Evolutionary conservation across 2,113 vertebrate species (phyloP), one percentile per base, ranked within the genome.

Genomic region (Paralichthys olivaceus): DNA sequence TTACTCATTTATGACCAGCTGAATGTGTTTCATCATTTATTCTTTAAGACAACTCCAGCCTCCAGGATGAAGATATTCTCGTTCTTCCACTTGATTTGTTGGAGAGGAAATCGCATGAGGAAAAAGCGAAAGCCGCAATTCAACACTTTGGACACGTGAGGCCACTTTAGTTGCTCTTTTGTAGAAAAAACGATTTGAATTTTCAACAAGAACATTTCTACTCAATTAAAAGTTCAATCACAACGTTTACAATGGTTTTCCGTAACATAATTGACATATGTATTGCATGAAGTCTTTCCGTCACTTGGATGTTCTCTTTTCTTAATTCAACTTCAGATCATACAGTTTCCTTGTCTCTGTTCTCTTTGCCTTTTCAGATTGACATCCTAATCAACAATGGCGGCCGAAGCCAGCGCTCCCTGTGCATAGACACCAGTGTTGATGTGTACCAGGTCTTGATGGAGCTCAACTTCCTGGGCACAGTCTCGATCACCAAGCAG

Each of bases 381-480:
- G 97, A 99, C 43, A 74, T 99, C 81, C 89, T 99, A 76, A 89
- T 99, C 47, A 99, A 99, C 93, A 99, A 98, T 0, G 94, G 95
- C 0, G 98, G 97, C 23, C 95, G 95, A 25, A 95, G 93, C 32
- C 98, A 99, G 19, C 96, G 96, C 71, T 97, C 97, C 4, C 69
- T 98, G 83, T 96, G 87, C 23, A 4, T 95, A 81, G 96, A 99
- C 25, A 95, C 97, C 17, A 93, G 75, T 58, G 2, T 98, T 51
- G 95, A 96, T 25, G 96, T 99, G 69, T 98, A 91, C 77, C 91
- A 79, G 66, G 94, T 94, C 58, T 91, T 99, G 68, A 97, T 99
- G 8, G 96, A 97, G 0, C 92, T 99, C 43, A 99, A 98, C 92
- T 96, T 95, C 90, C 83, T 99, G 22, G 98, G 97, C 17, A 98